Evolutionary conservation across 2,888 invertebrate genomes (phyloP), one percentile per base, ranked within the genome.

Genomic region (Mythimna impura): DNA sequence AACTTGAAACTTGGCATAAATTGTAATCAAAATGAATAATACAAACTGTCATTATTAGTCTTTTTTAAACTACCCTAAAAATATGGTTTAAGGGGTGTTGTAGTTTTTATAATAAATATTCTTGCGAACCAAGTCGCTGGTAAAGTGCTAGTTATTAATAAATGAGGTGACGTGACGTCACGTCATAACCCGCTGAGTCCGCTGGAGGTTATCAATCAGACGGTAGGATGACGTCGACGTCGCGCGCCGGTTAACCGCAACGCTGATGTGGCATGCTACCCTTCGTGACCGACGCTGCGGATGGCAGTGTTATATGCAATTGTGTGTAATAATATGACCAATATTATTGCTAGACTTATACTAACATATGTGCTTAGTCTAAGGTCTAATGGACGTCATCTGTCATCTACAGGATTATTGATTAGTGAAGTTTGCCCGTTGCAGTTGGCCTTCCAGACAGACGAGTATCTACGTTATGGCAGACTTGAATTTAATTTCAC

Each of bases 201-300:
- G 87, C 85, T 76, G 50, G 66, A 79, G 63, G 74, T 75, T 72
- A 82, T 85, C 76, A 80, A 82, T 87, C 87, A 81, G 73, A 63
- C 78, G 77, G 70, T 60, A 66, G 64, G 71, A 71, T 80, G 84
- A 85, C 82, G 86, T 84, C 87, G 90, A 90, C 90, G 92, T 91
- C 91, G 91, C 91, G 90, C 90, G 88, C 88, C 89, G 90, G 90
- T 91, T 90, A 89, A 92, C 95, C 94, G 90, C 95, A 94, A 90
- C 92, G 93, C 94, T 94, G 94, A 94, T 92, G 93, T 91, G 90
- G 93, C 94, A 89, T 89, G 87, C 88, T 87, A 88, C 90, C 90
- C 90, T 90, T 88, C 87, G 82, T 86, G 86, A 86, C 82, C 87
- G 82, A 79, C 75, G 79, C 82, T 84, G 87, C 70, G 73, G 67